Percentiles rank a stretch among this genome's conserved stretches.
Evolutionary conservation across 2,888 invertebrate genomes (phyloP).

Genomic region (Oxystoma pomonae): DNA sequence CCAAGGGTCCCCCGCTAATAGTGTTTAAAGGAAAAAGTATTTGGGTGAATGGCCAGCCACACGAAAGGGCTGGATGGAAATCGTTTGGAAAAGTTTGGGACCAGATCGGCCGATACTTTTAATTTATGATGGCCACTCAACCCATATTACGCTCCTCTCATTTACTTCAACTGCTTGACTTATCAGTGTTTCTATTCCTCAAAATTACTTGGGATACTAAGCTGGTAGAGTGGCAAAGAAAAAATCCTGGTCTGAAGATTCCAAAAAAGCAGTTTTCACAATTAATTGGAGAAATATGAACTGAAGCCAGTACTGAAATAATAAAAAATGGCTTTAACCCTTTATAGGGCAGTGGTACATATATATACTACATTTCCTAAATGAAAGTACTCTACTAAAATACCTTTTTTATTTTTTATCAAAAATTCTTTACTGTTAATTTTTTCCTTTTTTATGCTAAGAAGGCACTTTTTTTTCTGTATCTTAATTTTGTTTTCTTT

Average conservation of each 20-base stretch:
- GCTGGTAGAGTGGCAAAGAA: slow-evolving; percentile 22
- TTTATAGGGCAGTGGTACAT: too few species aligned
- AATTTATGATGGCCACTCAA: too few species aligned
- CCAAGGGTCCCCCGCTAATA: slow-evolving; percentile 38
- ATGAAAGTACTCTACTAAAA: too few species aligned
- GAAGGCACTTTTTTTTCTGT: too few species aligned
- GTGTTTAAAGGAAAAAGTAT: slow-evolving; percentile 37
- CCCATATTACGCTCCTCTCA: too few species aligned
- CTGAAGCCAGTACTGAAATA: not conserved
- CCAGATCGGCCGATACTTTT: too few species aligned
- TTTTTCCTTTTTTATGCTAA: too few species aligned
- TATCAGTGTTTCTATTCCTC: slow-evolving; percentile 29
- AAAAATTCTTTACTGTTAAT: too few species aligned
- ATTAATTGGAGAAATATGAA: not conserved
- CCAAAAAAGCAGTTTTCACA: slow-evolving; percentile 13
- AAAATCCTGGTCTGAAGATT: slow-evolving; percentile 17
- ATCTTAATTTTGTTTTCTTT: too few species aligned
- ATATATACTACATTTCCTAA: too few species aligned
- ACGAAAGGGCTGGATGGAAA: slow-evolving; percentile 33
- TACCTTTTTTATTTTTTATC: too few species aligned
- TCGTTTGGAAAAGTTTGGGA: slow-evolving; percentile 23
- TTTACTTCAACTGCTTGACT: slow-evolving; percentile 28
- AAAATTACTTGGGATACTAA: slow-evolving; percentile 22
- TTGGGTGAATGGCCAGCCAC: slow-evolving; percentile 37
- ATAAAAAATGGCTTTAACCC: not conserved